phyloP scores from a whole-genome alignment of 2,113 vertebrate genomes.

The Camarhynchus parvulus region DNA sequence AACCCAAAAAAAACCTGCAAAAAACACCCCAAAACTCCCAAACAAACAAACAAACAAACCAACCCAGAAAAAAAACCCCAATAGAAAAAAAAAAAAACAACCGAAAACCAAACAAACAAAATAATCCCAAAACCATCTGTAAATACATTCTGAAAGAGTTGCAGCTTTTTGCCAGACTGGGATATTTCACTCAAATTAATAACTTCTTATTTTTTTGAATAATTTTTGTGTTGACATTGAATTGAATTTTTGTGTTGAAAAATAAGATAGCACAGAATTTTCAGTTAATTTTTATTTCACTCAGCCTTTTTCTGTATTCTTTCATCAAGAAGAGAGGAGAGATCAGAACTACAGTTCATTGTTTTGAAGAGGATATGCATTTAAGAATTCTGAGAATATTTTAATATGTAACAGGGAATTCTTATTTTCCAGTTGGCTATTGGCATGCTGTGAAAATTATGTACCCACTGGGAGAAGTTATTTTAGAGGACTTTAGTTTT shows the following conservation, averaged over 20 bases:
- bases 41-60: too few species aligned
- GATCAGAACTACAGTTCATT: not conserved
- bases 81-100: too few species aligned
- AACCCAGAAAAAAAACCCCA: not conserved
- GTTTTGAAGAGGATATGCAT: not conserved
- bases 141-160: not conserved
- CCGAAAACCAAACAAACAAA: not conserved
- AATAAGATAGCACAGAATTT: not conserved
- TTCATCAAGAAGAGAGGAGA: not conserved
- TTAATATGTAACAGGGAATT: not conserved
- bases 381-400: not conserved
- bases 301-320: not conserved
- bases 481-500: not conserved
- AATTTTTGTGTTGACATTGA: too few species aligned
- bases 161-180: not conserved
- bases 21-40: not conserved
- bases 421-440: not conserved
- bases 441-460: not conserved
- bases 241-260: not conserved
- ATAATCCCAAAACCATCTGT: not conserved
- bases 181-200: not conserved
- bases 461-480: not conserved
- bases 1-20: too few species aligned
- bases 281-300: not conserved
- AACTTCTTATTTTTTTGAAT: not conserved